Evolutionary conservation across 2,797 vertebrate genomes (phyloP), one percentile per base, ranked within the genome.

Genomic region (Notolabrus celidotus): DNA sequence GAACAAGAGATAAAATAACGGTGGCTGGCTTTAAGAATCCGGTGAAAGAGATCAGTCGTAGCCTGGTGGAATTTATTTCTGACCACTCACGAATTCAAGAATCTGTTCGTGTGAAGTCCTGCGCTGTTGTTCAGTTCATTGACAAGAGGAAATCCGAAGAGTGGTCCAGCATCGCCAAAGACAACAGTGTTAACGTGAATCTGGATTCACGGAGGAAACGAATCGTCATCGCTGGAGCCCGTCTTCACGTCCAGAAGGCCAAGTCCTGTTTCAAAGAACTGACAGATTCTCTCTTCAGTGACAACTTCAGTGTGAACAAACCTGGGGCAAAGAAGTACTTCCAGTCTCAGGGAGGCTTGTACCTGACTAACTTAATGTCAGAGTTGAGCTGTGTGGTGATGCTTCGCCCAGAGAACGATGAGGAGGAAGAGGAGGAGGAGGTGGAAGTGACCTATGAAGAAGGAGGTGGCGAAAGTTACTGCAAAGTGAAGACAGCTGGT

Each of bases 291-390:
- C 68, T 97, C 20, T 57, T 29, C 53, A 65, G 70, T 3, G 92
- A 91, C 43, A 80, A 10, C 0, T 69, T 95, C 5, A n/a, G 0
- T 1, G 78, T 96, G 41, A 87, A 93, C 75, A 96, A 95, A 47
- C 95, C 97, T 0, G 96, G 96, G 47, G 92, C 92, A 16, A 95
- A 89, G 71, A 92, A 94, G 41, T 91, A 92, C 59, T 97, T 96
- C 69, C 77, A 36, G 63, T 83, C 88, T 1, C 89, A 90, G 34
- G 81, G 88, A 38, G 43, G 52, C 4, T 0, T 69, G 0, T 86
- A 77, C 17, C 43, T 93, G 39, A 29, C 43, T 2, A 55, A 93
- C 10, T 70, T 90, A 25, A 89, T 88, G 63, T 62, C 45, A 2
- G 86, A 84, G 0, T 85, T 85, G 4, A 23, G 23, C 20, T 97